Percentiles rank a stretch among this genome's conserved stretches.
phyloP scores from a whole-genome alignment of 1,140 invertebrate species.

The Ostrea denselamellosa region DNA sequence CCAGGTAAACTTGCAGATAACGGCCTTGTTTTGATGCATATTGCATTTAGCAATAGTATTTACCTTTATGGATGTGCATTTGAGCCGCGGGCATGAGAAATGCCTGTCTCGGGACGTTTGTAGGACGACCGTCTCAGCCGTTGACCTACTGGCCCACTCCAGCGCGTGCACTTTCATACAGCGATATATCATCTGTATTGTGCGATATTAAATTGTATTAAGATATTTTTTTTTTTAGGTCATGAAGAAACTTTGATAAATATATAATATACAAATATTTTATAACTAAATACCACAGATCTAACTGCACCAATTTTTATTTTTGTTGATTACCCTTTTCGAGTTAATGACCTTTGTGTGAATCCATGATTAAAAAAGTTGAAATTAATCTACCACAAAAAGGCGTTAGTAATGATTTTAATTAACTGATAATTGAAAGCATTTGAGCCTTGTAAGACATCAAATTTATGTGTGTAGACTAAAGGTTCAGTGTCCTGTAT shows the following conservation, averaged over 20 bases:
- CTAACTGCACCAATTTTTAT: background rate
- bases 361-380: background rate
- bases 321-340: background rate
- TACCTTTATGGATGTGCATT: conserved; percentile 6
- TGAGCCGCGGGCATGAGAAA: background rate
- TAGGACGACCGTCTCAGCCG: conserved; percentile 6
- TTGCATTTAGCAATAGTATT: background rate
- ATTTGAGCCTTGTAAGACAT: conserved; percentile 9
- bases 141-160: conserved; percentile 33
- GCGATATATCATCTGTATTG: background rate
- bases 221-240: background rate
- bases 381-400: background rate
- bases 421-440: background rate
- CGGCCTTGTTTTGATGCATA: background rate
- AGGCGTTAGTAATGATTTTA: background rate
- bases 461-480: background rate
- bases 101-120: background rate
- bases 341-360: conserved; percentile 23
- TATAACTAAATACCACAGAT: background rate
- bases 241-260: background rate
- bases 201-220: background rate
- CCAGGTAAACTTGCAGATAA: conserved; percentile 9
- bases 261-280: background rate
- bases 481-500: background rate
- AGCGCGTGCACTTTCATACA: conserved; percentile 17